Evolutionary conservation across 2,797 vertebrate species (phyloP).

Genomic region (Melanotaenia nigrans): DNA sequence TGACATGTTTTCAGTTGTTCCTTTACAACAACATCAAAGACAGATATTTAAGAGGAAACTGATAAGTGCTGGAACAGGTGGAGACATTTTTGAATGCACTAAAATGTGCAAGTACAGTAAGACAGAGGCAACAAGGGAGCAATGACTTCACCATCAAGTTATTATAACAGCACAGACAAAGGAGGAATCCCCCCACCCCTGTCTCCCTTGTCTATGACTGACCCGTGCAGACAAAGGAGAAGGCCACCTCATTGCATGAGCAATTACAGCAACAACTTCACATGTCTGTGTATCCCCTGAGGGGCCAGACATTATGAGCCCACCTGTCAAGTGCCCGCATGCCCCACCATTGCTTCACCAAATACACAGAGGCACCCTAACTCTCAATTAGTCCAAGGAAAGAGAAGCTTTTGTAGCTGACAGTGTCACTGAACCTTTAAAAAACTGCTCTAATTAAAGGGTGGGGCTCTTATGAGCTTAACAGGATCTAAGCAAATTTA

Average conservation of each 20-base stretch:
- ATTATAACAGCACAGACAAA: constrained; percentile 48
- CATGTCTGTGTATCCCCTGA: constrained; percentile 47
- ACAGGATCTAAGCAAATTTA: constrained; percentile 9
- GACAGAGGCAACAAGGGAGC: constrained; percentile 13
- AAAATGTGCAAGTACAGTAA: background rate
- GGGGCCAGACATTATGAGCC: constrained; percentile 82
- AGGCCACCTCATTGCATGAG: constrained; percentile 76
- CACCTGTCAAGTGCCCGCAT: constrained; percentile 84
- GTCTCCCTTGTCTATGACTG: constrained; percentile 66
- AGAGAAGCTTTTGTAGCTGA: constrained; percentile 41
- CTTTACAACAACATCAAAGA: background rate
- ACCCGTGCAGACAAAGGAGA: constrained; percentile 78
- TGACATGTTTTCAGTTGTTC: constrained; percentile 3
- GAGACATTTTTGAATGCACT: background rate
- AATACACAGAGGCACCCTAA: constrained; percentile 74
- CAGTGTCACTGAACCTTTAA: constrained; percentile 12
- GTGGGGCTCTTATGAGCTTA: constrained; percentile 28
- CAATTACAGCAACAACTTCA: constrained; percentile 87
- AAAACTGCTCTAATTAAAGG: constrained; percentile 49
- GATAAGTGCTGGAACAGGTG: background rate
- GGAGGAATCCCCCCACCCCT: constrained; percentile 19
- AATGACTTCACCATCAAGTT: constrained; percentile 42
- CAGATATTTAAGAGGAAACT: background rate
- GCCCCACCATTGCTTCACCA: constrained; percentile 74
- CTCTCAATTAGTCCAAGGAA: constrained; percentile 73